These are phyloP conservation scores for Antennarius striatus DNA, from an alignment of 2,113 vertebrate genomes.

Conservation along the genomic window DNA sequence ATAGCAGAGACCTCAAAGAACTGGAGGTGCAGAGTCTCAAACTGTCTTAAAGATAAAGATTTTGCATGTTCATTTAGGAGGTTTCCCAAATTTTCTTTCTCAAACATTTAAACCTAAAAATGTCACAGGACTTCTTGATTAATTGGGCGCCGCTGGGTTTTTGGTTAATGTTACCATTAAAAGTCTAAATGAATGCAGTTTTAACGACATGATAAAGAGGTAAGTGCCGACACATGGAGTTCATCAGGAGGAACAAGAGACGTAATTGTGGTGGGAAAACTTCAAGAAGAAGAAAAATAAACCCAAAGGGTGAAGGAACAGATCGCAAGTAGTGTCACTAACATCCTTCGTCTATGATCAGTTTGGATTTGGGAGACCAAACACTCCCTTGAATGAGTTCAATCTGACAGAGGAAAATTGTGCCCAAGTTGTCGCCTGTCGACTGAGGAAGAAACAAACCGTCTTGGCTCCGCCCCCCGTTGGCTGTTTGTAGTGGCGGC, in stretches of 20 bases:
- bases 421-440: slow-evolving; percentile 48
- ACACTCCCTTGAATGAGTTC: slow-evolving; percentile 21
- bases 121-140: not conserved
- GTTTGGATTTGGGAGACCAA: not conserved
- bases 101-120: not conserved
- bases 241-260: too few species aligned
- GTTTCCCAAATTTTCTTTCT: not conserved
- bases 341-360: too few species aligned
- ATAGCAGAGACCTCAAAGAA: too few species aligned
- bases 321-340: too few species aligned
- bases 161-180: not conserved
- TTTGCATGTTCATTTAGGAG: too few species aligned
- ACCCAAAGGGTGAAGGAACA: too few species aligned
- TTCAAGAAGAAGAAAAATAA: too few species aligned
- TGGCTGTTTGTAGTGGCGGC: slow-evolving; percentile 64
- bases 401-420: slow-evolving; percentile 23
- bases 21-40: too few species aligned
- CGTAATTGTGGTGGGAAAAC: too few species aligned
- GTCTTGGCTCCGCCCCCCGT: slow-evolving; percentile 58
- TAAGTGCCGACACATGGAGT: not conserved
- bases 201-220: not conserved
- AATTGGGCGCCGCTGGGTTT: not conserved
- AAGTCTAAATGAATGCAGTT: not conserved
- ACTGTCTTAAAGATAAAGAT: too few species aligned
- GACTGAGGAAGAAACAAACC: slow-evolving; percentile 64